Base-by-base conservation (phyloP, 2,797 vertebrate species). In the Danio choprae region DNA sequence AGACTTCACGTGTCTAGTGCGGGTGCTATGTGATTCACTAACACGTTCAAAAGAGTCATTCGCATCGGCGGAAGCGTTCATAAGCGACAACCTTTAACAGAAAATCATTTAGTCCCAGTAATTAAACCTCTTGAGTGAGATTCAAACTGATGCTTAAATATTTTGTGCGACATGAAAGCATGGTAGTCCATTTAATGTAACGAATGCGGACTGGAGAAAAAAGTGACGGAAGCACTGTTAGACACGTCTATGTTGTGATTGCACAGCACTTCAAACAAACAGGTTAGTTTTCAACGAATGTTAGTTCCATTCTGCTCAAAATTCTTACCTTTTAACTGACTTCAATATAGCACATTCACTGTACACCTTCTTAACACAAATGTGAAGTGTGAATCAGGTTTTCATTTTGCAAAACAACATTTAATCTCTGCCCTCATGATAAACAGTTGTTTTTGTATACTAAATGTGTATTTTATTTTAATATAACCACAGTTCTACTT, bases 281-380 rank as follows among this genome's bases (percentile, higher is more conserved):
- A 62, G 6, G 46, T 70, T 53, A 62, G 51, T 58, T 44, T 29
- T 29, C 29, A 29, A 53, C 18, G 20, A 74, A 46, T 11, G 8
- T 53, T 74, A 68, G 38, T 53, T 53, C 59, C 22, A 60, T 36
- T 44, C n/a, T 16, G 20, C 46, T 46, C 9, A 44, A 81, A 44
- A 46, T 40, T 63, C 74, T 83, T 86, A 83, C 78, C 81, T 84
- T 80, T 63, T 53, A 72, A 40, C 12, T 51, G 53, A 20, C 29
- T 59, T 10, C 22, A 38, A 29, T 16, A 71, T 77, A 44, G 15
- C 51, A 36, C 6, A 18, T 65, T 40, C 29, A 29, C 29, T 36
- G 51, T 41, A 79, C 53, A 20, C 76, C 53, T 62, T 44, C 13
- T 68, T 44, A 59, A 71, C 20, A 74, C 18, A 64, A 29, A 29